These are phyloP conservation scores for Zaprionus lineosus DNA, from an alignment of 2,888 invertebrate genomes.

Conservation along the genomic window DNA sequence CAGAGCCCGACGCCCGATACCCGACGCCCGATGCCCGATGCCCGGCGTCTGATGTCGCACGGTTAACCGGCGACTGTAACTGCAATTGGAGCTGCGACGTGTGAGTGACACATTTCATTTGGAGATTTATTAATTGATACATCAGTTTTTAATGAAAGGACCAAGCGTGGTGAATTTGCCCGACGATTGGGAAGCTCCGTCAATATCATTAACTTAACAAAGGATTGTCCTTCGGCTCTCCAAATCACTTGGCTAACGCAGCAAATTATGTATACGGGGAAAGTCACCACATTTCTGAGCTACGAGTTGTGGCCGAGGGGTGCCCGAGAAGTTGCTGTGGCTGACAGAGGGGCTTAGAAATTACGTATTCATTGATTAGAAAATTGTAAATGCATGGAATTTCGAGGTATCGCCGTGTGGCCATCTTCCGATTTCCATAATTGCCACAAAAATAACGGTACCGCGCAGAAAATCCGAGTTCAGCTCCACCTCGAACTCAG, in stretches of 20 bases:
- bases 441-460: conserved; percentile 50
- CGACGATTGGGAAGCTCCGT: conserved; percentile 4
- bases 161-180: neutral
- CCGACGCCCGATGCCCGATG: no score
- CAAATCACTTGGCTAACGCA: no score
- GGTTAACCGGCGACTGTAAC: no score
- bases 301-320: neutral
- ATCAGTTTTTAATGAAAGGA: conserved; percentile 38
- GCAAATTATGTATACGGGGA: no score
- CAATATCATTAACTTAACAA: neutral
- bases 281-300: no score
- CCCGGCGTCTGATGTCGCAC: no score
- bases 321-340: conserved; percentile 7
- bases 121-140: conserved; percentile 57
- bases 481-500: no score
- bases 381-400: conserved; percentile 82
- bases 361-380: conserved; percentile 82
- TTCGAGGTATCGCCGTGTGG: conserved; percentile 66
- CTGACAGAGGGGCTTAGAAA: conserved; percentile 67
- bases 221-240: neutral
- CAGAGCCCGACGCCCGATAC: no score
- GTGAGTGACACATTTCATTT: conserved; percentile 53
- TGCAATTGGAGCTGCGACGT: no score
- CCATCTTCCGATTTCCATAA: conserved; percentile 81
- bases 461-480: conserved; percentile 47